Base-by-base conservation (phyloP, 1,140 invertebrate species). In the Lutraria rhynchaena region DNA sequence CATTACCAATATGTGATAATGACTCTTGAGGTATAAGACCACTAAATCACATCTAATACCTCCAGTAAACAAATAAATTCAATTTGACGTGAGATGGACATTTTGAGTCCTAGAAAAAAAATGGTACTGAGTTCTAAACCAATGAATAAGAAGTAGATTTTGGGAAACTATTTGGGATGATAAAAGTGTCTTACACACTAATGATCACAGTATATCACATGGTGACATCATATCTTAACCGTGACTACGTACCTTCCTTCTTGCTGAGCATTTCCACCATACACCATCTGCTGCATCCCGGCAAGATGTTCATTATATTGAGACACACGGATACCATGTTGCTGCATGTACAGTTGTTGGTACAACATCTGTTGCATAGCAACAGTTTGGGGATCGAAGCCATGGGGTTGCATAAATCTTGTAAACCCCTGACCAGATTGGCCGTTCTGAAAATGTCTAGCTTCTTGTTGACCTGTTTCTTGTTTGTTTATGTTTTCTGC, bases 271-370 rank as follows among this genome's bases (percentile, higher is more conserved):
- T 65, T 22, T 44, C 82, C 67, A 61, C 75, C 75, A 85, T 82
- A 81, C 3, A 86, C 87, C 27, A 89, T 73, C 69, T 90, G 89
- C 82, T 87, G 87, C 81, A 89, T 86, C 3, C 85, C 78, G 3
- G 83, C 85, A n/a, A 87, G 33, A 31, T 86, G 85, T 53, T 87
- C 83, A 71, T 87, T 88, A 65, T 84, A 87, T 15, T 75, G 69
- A 17, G 87, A 80, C 27, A 82, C 53, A 44, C 81, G 58, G 3
- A 67, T 51, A 35, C 86, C 85, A 3, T 41, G 69, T 57, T 76
- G 74, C 70, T 78, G 46, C 60, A 65, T 35, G 0, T 33, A 19
- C 29, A 73, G 53, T 31, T 76, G 73, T 19, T 53, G 44, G 19
- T 83, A 74, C 19, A 71, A 35, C 22, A 73, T 24, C 41, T 61